These are phyloP conservation scores for Oscheius sp. DNA, from an alignment of 1,140 invertebrate genomes.

Conservation along the genomic window DNA sequence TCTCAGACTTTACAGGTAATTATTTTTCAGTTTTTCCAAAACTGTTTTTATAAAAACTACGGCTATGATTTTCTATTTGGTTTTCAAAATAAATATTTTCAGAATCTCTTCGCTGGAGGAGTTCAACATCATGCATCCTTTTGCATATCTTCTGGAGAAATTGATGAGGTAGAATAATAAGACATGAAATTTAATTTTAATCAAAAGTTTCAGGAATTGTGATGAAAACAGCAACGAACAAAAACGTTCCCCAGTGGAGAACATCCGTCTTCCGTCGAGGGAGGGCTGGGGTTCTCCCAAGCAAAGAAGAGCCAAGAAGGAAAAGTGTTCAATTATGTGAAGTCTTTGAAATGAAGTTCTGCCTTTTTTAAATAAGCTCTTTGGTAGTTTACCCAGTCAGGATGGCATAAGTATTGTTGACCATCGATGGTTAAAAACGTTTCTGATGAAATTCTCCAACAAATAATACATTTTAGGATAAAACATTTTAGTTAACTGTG, in stretches of 20 bases:
- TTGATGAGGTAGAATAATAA: constrained; percentile 11
- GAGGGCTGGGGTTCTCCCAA: not conserved
- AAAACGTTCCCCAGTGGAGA: not conserved
- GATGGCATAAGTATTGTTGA: not conserved
- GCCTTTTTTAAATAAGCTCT: not conserved
- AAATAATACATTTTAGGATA: no score
- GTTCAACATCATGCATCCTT: constrained; percentile 31
- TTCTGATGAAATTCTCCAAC: no score
- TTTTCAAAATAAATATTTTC: not conserved
- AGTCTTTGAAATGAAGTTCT: not conserved
- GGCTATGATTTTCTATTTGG: no score
- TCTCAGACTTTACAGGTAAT: constrained; percentile 13
- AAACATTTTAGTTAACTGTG: no score
- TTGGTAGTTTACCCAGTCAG: not conserved
- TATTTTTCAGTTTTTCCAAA: not conserved
- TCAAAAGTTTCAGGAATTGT: not conserved
- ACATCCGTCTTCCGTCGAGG: constrained; percentile 3
- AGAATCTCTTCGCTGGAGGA: constrained; percentile 18
- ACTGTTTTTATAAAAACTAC: no score
- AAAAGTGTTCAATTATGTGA: not conserved
- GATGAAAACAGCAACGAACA: constrained; percentile 1
- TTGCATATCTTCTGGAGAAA: constrained; percentile 24
- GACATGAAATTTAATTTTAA: no score
- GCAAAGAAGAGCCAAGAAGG: not conserved
- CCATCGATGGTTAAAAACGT: not conserved